Percentiles rank a stretch among this genome's conserved stretches.
phyloP scores from a whole-genome alignment of 2,888 invertebrate species.

The Tryphoninae sp. region DNA sequence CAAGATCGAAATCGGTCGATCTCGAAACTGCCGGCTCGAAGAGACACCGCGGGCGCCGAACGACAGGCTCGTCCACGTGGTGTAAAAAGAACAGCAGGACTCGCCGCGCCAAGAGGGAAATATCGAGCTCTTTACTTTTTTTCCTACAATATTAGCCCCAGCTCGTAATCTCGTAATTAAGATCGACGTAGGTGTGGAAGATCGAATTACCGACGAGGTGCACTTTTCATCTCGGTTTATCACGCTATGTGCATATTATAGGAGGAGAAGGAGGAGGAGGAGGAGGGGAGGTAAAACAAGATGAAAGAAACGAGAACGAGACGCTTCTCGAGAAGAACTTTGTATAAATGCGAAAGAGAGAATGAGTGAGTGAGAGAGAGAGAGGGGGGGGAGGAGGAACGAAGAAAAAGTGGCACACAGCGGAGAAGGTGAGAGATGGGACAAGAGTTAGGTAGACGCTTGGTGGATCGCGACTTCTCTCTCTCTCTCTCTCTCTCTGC shows the following conservation, averaged over 20 bases:
- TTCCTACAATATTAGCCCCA: slow-evolving; percentile 69
- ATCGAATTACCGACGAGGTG: slow-evolving; percentile 71
- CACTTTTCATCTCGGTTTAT: slow-evolving; percentile 29
- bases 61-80: slow-evolving; percentile 2
- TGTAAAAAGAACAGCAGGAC: slow-evolving; percentile 3
- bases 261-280: background rate
- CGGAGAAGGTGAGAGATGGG: slow-evolving; percentile 44
- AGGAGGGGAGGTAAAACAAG: slow-evolving; percentile 2
- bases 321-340: slow-evolving; percentile 29
- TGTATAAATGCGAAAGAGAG: slow-evolving; percentile 47
- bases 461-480: slow-evolving; percentile 3
- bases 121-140: slow-evolving; percentile 31
- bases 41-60: slow-evolving; percentile 17
- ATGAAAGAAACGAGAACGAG: slow-evolving; percentile 21
- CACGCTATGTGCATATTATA: background rate
- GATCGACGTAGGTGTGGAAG: slow-evolving; percentile 73
- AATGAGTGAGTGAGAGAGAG: slow-evolving; percentile 4
- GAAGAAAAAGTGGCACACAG: slow-evolving; percentile 21
- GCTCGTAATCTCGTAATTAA: slow-evolving; percentile 73
- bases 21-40: slow-evolving; percentile 39
- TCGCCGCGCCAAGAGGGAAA: slow-evolving; percentile 9
- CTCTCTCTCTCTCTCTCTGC: slow-evolving; percentile 4
- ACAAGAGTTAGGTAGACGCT: slow-evolving; percentile 20
- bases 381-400: slow-evolving; percentile 17
- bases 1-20: slow-evolving; percentile 51